Conservation (phyloP, 2,888 invertebrate genomes). For the Zaprionus lineosus region DNA sequence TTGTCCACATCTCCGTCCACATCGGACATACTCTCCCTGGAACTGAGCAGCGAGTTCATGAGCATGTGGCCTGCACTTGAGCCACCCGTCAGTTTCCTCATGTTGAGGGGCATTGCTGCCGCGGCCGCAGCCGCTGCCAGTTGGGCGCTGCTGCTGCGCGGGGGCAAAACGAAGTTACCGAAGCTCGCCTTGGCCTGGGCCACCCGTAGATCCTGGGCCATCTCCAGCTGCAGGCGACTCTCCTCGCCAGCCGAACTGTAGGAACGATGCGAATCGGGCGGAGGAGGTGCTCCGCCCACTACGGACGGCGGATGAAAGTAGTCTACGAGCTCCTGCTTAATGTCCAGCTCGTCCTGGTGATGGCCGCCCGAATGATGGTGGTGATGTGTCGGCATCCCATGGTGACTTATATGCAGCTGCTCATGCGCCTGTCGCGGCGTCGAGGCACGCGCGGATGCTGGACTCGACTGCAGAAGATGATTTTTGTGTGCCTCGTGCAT, state of each 20-base stretch:
- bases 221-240: slow-evolving; percentile 76
- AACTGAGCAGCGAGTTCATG: slow-evolving; percentile 74
- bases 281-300: slow-evolving; percentile 64
- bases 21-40: slow-evolving; percentile 78
- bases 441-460: slow-evolving; percentile 48
- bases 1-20: slow-evolving; percentile 61
- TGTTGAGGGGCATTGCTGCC: slow-evolving; percentile 72
- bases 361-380: slow-evolving; percentile 33
- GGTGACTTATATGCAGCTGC: slow-evolving; percentile 53
- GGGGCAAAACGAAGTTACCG: slow-evolving; percentile 75
- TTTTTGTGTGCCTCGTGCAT: slow-evolving; percentile 77
- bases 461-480: slow-evolving; percentile 62
- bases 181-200: slow-evolving; percentile 79
- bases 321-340: slow-evolving; percentile 81
- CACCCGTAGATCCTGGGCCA: slow-evolving; percentile 80
- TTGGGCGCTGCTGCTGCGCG: slow-evolving; percentile 52
- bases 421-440: slow-evolving; percentile 68
- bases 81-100: slow-evolving; percentile 71
- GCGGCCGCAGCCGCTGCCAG: slow-evolving; percentile 25
- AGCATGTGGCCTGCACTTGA: slow-evolving; percentile 77
- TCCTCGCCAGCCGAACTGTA: slow-evolving; percentile 80
- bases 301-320: slow-evolving; percentile 74
- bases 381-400: slow-evolving; percentile 26
- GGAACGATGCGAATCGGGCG: slow-evolving; percentile 80
- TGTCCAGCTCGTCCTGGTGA: slow-evolving; percentile 75